phyloP scores from a whole-genome alignment of 2,797 vertebrate genomes.

The Cyclopterus lumpus region DNA sequence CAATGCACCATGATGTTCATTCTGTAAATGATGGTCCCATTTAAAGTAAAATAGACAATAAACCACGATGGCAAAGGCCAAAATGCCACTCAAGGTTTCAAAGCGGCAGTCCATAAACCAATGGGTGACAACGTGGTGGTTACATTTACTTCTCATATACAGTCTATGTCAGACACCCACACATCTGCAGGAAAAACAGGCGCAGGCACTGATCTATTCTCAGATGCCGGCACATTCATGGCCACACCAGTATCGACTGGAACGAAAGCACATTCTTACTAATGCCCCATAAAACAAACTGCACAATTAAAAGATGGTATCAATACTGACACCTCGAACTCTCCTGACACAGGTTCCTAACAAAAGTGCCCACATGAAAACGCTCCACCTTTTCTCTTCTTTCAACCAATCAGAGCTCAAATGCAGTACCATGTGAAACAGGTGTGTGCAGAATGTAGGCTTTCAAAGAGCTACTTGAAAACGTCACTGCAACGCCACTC shows the following conservation, averaged over 20 bases:
- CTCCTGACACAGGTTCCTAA: conserved; percentile 2
- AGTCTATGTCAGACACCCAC: not conserved
- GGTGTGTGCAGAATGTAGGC: conserved; percentile 12
- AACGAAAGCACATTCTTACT: conserved; percentile 46
- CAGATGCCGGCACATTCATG: conserved; percentile 25
- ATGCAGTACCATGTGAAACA: conserved; percentile 23
- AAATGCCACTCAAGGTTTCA: not conserved
- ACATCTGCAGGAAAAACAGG: not conserved
- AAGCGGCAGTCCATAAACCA: not conserved
- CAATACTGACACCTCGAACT: conserved; percentile 50
- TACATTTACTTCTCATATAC: not conserved
- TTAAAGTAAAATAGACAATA: no score
- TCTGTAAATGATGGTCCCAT: no score
- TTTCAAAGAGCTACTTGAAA: conserved; percentile 16
- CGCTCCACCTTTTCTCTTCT: conserved; percentile 11
- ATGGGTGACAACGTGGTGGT: not conserved
- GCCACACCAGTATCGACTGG: conserved; percentile 40
- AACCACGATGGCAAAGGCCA: not conserved
- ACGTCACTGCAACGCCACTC: conserved; percentile 14
- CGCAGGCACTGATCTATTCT: conserved; percentile 23
- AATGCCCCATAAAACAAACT: conserved; percentile 58
- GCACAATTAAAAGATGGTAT: conserved; percentile 47
- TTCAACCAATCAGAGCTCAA: conserved; percentile 22
- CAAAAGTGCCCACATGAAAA: conserved; percentile 34
- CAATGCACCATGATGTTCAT: no score